Evolutionary conservation across 2,797 vertebrate species (phyloP), one percentile per base, ranked within the genome.

Genomic region (Darevskia nairensis): DNA sequence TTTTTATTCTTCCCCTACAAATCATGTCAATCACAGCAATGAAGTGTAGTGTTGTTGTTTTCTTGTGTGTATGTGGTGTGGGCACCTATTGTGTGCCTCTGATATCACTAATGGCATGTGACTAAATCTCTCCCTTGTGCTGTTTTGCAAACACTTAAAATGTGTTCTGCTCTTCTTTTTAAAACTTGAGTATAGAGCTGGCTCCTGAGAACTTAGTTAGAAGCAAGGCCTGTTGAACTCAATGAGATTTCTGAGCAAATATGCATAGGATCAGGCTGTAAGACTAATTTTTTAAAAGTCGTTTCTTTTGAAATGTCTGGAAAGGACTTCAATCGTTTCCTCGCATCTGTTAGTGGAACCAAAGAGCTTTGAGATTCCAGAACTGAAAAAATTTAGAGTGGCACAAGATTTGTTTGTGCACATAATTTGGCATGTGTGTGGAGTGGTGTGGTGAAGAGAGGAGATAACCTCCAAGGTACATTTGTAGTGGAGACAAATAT

Each of bases 321-420:
- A 85, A 4, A 23, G 27, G n/a, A 6, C 32, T 72, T 72, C 27
- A 6, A 55, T 71, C 8, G 1, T 85, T 55, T 13, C 50, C 32
- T 80, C n/a, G 84, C 84, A 15, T 90, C 92, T 71, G 46, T 91
- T 89, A 19, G 44, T 84, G 55, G 74, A 76, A 87, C 85, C 88
- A 39, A 88, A 90, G 88, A 79, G 92, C 86, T 93, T 89, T 50
- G 84, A 88, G 92, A 91, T 75, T 86, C 32, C 39, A 17, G 11
- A 19, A 11, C 23, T 7, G 90, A 93, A 72, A 81, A 89, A 87
- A 90, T 80, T 2, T 41, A 81, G 59, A 84, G 23, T 46, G 50
- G 1, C 68, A 44, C 25, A 9, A 11, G 64, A 25, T 9, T 21
- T 8, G 6, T 35, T 11, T 27, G 19, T 44, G 55, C 15, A 59